phyloP scores from a whole-genome alignment of 2,113 vertebrate genomes.

The Mustela nigripes region DNA sequence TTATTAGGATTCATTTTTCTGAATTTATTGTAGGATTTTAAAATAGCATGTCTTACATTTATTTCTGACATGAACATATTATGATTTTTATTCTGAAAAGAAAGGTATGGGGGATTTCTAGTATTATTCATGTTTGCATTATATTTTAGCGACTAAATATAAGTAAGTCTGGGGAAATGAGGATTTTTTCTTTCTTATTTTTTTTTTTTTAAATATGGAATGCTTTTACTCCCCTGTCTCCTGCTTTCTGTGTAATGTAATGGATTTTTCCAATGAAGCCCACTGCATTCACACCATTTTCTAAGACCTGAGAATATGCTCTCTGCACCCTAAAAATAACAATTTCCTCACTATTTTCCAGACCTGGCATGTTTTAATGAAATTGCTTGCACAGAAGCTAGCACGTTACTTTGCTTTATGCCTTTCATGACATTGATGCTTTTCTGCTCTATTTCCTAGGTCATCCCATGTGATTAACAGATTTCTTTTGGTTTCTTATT shows the following conservation, averaged over 20 bases:
- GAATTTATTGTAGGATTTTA: background rate
- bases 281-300: slow-evolving; percentile 59
- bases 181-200: background rate
- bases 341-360: slow-evolving; percentile 75
- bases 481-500: background rate
- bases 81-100: background rate
- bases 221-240: slow-evolving; percentile 21
- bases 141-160: slow-evolving; percentile 1
- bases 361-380: slow-evolving; percentile 76
- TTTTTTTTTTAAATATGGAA: slow-evolving; percentile 43
- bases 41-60: background rate
- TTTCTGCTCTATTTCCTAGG: slow-evolving; percentile 73
- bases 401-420: slow-evolving; percentile 58
- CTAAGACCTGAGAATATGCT: slow-evolving; percentile 48
- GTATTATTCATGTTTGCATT: background rate
- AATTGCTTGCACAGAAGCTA: slow-evolving; percentile 73
- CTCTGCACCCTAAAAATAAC: slow-evolving; percentile 69
- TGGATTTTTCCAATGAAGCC: slow-evolving; percentile 50
- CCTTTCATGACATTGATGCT: slow-evolving; percentile 53
- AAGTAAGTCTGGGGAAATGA: background rate
- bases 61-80: background rate
- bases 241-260: slow-evolving; percentile 57
- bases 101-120: background rate
- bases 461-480: slow-evolving; percentile 17
- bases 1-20: background rate